Conservation (phyloP, 2,888 invertebrate genomes). For the Cheilosia vernalis region DNA sequence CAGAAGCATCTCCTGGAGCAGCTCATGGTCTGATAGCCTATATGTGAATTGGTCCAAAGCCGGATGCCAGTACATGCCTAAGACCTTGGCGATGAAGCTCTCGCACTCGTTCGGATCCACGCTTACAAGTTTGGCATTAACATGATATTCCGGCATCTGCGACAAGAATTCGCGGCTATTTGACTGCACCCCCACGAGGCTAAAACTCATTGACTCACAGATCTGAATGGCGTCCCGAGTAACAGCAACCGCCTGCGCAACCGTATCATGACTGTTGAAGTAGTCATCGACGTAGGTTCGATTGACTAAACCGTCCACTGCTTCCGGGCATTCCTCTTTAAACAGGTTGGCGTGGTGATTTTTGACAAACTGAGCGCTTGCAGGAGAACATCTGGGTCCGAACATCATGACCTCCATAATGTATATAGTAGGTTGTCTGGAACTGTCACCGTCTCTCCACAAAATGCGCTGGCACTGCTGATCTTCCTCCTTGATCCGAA, state of each 20-base stretch:
- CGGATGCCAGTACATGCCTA: conserved; percentile 25
- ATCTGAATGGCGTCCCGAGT: conserved; percentile 22
- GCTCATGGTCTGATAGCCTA: no score
- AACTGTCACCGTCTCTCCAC: no score
- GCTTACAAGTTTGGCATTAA: background rate
- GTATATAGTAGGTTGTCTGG: no score
- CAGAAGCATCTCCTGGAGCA: no score
- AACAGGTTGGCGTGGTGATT: no score
- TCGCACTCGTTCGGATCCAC: background rate
- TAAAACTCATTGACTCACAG: conserved; percentile 8
- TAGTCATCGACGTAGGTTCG: background rate
- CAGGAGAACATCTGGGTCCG: no score
- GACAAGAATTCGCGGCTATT: background rate
- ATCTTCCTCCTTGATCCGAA: no score
- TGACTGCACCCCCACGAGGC: background rate
- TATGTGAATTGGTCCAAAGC: conserved; percentile 3
- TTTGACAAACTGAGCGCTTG: no score
- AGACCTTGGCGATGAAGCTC: background rate
- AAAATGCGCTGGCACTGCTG: no score
- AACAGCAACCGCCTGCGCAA: conserved; percentile 12
- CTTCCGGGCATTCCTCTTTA: no score
- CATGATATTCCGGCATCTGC: background rate
- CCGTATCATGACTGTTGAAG: conserved; percentile 2
- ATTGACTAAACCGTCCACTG: background rate
- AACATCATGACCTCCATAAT: no score